Base-by-base conservation (phyloP, 2,888 invertebrate genomes). In the Cheilosia soror region DNA sequence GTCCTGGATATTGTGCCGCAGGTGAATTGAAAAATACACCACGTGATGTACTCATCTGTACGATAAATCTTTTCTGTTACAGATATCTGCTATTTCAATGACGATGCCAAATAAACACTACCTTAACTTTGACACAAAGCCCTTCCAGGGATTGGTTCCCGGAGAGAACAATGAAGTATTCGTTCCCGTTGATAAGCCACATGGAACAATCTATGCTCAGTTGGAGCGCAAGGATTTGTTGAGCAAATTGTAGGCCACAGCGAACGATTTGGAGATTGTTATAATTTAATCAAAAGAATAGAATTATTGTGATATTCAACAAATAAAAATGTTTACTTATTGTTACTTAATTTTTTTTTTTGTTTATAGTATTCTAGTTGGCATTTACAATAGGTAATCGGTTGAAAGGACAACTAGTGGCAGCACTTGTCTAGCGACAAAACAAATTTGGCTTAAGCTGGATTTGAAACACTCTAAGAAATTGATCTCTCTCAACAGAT, bases 21-120 rank as follows among this genome's bases (percentile, higher is more conserved):
- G 94, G 96, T 96, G 93, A 90, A 89, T 47, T 20, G 73, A 72
- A 3, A 33, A 5, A 47, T 5, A 47, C n/a, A 51, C 9, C 4
- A 0, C n/a, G 3, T 7, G 7, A 7, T 33, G 13, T 27, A 25
- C 0, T 4, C 27, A 13, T 11, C 25, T 1, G 5, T 44, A 11
- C 2, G 13, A n/a, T 25, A 11, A 20, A 11, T 5, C 63, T 82
- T 53, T 87, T 87, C 44, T 84, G 2, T 90, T 88, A 58, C 93
- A 96, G 95, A 94, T 96, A 57, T 93, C 93, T 4, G 94, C 94
- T 90, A 95, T 96, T 65, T 94, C 95, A 88, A 96, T 96, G 95
- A 94, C 94, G 80, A 95, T 96, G 95, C 96, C 97, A 0, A 97
- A 97, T 91, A 96, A 96, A 89, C 96, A 97, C 90, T 96, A 96